Conservation (phyloP, 1,140 invertebrate genomes). For the Contarinia nasturtii region DNA sequence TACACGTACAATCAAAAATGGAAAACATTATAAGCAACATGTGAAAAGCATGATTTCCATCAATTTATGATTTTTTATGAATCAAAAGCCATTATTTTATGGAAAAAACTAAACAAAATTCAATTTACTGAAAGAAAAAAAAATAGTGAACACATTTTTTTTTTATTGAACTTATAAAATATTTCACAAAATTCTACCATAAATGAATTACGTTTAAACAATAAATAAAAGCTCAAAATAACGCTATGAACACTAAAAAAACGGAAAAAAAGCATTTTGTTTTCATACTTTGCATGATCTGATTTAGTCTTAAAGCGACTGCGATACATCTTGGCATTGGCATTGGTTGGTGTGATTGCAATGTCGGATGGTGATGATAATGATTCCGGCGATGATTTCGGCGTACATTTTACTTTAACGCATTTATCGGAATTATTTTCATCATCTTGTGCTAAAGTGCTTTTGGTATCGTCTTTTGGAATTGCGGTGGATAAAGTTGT, state of each 20-base stretch:
- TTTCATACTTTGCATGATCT: slow-evolving; percentile 1
- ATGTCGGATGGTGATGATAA: not conserved
- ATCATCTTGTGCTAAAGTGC: not conserved
- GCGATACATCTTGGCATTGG: not conserved
- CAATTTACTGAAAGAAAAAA: no score
- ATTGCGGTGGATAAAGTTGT: not conserved
- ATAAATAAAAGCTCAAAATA: not conserved
- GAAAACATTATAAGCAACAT: no score
- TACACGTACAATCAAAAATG: no score
- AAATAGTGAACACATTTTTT: no score
- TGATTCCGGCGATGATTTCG: not conserved
- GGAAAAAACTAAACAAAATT: not conserved
- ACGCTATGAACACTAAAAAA: not conserved
- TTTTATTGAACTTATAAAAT: no score
- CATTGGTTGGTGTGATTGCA: not conserved
- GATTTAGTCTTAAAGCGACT: not conserved
- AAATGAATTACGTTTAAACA: no score
- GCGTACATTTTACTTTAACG: not conserved
- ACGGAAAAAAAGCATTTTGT: not conserved
- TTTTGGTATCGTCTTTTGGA: not conserved
- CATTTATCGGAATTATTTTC: not conserved
- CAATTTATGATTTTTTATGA: no score
- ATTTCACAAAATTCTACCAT: no score
- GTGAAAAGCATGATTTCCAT: no score
- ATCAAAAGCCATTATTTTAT: no score